Evolutionary conservation across 2,888 invertebrate species (phyloP).

Genomic region (Ashinkailepas kermadecensis): DNA sequence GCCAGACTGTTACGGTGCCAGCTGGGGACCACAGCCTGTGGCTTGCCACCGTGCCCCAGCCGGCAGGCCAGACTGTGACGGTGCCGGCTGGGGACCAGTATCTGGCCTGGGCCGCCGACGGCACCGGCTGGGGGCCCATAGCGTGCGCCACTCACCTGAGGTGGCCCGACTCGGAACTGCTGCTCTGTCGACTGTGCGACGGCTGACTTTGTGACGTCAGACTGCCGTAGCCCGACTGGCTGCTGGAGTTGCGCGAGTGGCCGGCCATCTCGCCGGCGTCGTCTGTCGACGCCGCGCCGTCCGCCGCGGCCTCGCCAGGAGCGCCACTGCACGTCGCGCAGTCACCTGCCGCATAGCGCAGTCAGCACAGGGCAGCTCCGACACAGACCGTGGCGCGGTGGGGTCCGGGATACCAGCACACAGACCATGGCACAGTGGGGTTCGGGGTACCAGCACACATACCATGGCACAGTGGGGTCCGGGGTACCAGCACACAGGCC

Average conservation of each 20-base stretch:
- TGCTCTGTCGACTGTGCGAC: conserved; percentile 17
- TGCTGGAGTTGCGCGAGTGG: conserved; percentile 55
- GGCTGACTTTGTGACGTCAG: not conserved
- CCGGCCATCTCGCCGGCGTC: conserved; percentile 42
- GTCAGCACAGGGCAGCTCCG: not conserved
- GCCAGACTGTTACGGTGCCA: not conserved
- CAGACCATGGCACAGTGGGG: too few species aligned
- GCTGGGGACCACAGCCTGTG: not conserved
- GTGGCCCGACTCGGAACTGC: conserved; percentile 18
- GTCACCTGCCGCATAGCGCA: not conserved
- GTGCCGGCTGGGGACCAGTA: not conserved
- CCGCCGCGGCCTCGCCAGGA: too few species aligned
- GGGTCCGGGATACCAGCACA: too few species aligned
- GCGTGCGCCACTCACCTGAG: not conserved
- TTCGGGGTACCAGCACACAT: too few species aligned
- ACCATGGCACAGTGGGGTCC: too few species aligned
- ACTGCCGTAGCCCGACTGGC: conserved; percentile 22
- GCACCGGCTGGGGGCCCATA: too few species aligned
- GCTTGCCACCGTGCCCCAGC: not conserved
- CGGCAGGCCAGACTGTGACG: too few species aligned
- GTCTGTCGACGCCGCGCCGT: not conserved
- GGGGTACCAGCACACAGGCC: too few species aligned
- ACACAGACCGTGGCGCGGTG: not conserved
- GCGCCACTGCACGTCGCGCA: not conserved
- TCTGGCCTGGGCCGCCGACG: not conserved